Evolutionary conservation across 2,113 vertebrate species (phyloP), one percentile per base, ranked within the genome.

Genomic region (Ondatra zibethicus): DNA sequence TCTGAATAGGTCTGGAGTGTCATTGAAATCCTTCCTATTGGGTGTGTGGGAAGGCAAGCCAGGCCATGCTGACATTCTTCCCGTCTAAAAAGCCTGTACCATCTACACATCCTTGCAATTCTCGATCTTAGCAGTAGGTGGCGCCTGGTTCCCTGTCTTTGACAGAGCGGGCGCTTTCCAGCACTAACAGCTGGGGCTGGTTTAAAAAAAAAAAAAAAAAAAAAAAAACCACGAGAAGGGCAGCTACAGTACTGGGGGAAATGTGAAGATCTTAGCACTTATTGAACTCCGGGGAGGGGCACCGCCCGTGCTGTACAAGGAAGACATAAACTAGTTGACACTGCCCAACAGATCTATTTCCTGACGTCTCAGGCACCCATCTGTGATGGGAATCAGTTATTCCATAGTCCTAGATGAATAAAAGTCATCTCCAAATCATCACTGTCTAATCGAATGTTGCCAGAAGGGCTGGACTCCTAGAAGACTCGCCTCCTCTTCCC

Each of bases 401-500:
- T 92, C 93, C 87, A 65, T 70, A 85, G 85, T 94, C 81, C 52
- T 87, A 93, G 12, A 63, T 81, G 61, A 94, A 82, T 50, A 93
- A 92, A 85, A 96, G n/a, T 75, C 77, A 95, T 70, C 86, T 89
- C 87, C 78, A 61, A 95, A 87, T 93, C 65, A 87, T 78, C 75
- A 91, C 17, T 61, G 65, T 25, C 33, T 94, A 94, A 89, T 82
- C 86, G 78, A 55, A 27, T 19, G 16, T 72, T 92, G 16, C n/a
- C 55, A 88, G 33, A 92, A 66, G 42, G 47, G 81, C 75, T 80
- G 39, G 58, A 10, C 84, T 92, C 50, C 7, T 81, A 39, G 19
- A 58, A 96, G 63, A 91, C 12, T 21, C 12, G 27, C 50, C 70
- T 72, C 68, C 77, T 94, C 42, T 23, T n/a, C 33, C 80, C 21